Evolutionary conservation across 2,113 vertebrate genomes (phyloP), one percentile per base, ranked within the genome.

Genomic region (Percina caprodes): DNA sequence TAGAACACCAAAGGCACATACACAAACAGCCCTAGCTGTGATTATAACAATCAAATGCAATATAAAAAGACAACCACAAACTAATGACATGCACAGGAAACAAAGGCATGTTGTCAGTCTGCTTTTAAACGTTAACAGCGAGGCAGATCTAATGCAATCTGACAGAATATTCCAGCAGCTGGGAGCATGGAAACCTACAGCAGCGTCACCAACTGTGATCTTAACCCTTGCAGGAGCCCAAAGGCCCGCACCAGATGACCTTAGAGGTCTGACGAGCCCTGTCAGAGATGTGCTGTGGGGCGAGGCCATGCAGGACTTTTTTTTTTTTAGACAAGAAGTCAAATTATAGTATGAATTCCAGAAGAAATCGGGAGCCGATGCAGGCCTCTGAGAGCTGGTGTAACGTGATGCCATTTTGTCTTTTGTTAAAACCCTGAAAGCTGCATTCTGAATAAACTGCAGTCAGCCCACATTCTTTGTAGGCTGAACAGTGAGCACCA

Each of bases 111-210:
- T 51, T 42, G 26, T 59, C 23, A 23, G 33, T 6, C 65, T 54
- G 16, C 13, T 65, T 58, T 49, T 23, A 23, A 13, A 62, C 62
- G 21, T 49, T 39, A 56, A 70, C 58, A 7, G n/a, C 19, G 33
- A 62, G 23, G 51, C 60, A 14, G 48, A 58, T 10, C 42, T 65
- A 56, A 76, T 71, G 16, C n/a, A 39, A 1, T 33, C 67, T 72
- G 74, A 66, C 59, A 70, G 63, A 48, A 18, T 24, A 24, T 52
- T 70, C 39, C 24, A 70, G 59, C 51, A 48, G 66, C 59, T 58
- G 4, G 70, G 14, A 58, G 70, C 76, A 49, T 16, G 23, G 8
- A 30, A 74, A 58, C 5, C 26, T 13, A 39, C 48, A 74, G 48
- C 48, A 62, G 45, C 62, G n/a, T 67, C n/a, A n/a, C n/a, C n/a